Conservation (phyloP, 1,140 invertebrate species). For the Lineus longissimus region DNA sequence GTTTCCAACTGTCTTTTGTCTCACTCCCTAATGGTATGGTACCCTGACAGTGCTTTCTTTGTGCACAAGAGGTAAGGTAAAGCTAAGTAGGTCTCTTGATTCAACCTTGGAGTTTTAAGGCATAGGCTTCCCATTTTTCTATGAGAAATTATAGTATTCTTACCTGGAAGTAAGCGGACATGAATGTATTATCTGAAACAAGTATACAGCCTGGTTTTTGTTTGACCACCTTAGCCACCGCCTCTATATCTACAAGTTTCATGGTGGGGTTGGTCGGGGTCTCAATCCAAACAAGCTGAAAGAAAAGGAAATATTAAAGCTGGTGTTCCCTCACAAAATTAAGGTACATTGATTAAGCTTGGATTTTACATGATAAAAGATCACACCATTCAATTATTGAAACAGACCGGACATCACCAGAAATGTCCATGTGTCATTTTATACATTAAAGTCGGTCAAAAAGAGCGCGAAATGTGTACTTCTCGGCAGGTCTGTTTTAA, state of each 20-base stretch:
- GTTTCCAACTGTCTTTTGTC: too few species aligned
- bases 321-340: background rate
- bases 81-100: slow-evolving; percentile 21
- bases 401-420: too few species aligned
- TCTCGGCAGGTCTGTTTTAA: too few species aligned
- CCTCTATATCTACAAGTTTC: slow-evolving; percentile 85
- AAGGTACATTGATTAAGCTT: background rate
- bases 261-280: slow-evolving; percentile 96
- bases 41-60: too few species aligned
- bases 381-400: too few species aligned
- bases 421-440: too few species aligned
- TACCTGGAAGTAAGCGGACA: slow-evolving; percentile 92
- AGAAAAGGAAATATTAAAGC: slow-evolving; percentile 25
- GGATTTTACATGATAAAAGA: too few species aligned
- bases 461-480: too few species aligned
- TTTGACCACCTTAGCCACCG: slow-evolving; percentile 65
- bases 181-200: slow-evolving; percentile 96
- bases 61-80: too few species aligned
- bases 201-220: slow-evolving; percentile 67
- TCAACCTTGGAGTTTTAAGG: background rate
- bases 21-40: too few species aligned
- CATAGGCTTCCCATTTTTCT: background rate
- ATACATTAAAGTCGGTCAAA: too few species aligned
- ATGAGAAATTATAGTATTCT: too few species aligned
- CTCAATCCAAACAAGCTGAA: slow-evolving; percentile 92